phyloP scores from a whole-genome alignment of 2,797 vertebrate genomes.

The Darevskia mixta region DNA sequence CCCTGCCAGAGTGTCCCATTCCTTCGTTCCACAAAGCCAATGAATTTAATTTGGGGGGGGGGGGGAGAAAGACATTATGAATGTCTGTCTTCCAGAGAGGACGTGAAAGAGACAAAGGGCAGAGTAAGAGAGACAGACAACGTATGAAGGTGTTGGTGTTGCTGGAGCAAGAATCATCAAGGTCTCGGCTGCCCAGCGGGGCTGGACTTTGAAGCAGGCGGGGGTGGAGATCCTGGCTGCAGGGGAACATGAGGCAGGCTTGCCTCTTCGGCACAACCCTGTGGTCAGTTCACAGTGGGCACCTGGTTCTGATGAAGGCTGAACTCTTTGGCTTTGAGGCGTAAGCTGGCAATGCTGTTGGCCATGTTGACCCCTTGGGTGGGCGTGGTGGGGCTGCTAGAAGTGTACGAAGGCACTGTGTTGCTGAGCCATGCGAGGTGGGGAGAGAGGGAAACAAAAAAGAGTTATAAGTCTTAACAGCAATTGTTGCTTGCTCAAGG shows the following conservation, averaged over 20 bases:
- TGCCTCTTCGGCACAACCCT: neutral
- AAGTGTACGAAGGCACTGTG: conserved; percentile 82
- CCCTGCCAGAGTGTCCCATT: conserved; percentile 59
- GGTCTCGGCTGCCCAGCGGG: neutral
- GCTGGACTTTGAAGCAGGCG: neutral
- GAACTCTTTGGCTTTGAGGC: conserved; percentile 88
- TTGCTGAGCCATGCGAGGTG: conserved; percentile 50
- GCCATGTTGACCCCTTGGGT: conserved; percentile 85
- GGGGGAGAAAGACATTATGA: neutral
- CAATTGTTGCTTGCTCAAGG: too few relatives aligned
- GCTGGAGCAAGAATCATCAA: fast-evolving
- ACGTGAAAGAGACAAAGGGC: neutral
- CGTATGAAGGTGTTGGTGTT: conserved; percentile 40
- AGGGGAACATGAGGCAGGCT: neutral
- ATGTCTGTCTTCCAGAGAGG: conserved; percentile 48
- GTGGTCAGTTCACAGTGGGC: conserved; percentile 83
- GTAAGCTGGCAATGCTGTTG: conserved; percentile 86
- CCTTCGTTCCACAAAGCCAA: conserved; percentile 46
- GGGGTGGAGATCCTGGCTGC: neutral
- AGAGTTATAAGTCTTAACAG: neutral
- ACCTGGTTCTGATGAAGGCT: conserved; percentile 86
- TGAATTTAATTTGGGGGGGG: conserved; percentile 28
- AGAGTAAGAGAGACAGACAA: conserved; percentile 12
- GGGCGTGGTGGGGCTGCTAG: conserved; percentile 67
- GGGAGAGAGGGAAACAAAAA: conserved; percentile 14